Evolutionary conservation across 2,888 invertebrate genomes (phyloP).

Genomic region (Erebia ligea): DNA sequence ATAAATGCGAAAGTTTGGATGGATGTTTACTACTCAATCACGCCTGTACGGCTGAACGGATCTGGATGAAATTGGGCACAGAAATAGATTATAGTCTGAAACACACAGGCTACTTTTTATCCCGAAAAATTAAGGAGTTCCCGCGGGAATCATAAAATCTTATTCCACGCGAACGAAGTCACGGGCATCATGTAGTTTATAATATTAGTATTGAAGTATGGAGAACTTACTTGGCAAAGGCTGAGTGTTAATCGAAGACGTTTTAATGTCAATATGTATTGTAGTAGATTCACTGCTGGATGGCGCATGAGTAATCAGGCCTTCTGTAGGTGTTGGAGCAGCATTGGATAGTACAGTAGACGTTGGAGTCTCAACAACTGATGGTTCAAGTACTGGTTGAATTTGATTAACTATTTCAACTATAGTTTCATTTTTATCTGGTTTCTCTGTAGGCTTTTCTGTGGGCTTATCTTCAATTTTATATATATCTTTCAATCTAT

Average conservation of each 20-base stretch:
- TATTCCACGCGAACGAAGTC: no score
- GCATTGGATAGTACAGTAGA: slow-evolving; percentile 44
- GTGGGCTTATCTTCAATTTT: slow-evolving; percentile 49
- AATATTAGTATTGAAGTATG: not conserved
- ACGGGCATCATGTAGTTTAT: no score
- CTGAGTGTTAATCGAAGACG: slow-evolving; percentile 65
- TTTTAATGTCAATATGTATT: slow-evolving; percentile 50
- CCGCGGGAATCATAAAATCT: no score
- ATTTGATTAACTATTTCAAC: slow-evolving; percentile 21
- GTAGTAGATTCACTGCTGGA: slow-evolving; percentile 45
- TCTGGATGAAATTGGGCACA: no score
- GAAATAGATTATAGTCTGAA: no score
- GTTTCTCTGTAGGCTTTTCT: slow-evolving; percentile 53
- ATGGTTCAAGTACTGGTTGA: slow-evolving; percentile 64
- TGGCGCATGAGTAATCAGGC: slow-evolving; percentile 55
- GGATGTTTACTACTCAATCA: no score
- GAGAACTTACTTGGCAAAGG: slow-evolving; percentile 66
- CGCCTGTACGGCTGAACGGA: no score
- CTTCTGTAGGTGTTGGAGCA: slow-evolving; percentile 68
- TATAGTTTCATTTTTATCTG: slow-evolving; percentile 54
- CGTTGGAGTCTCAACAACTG: slow-evolving; percentile 52
- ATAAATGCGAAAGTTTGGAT: no score
- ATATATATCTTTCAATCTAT: slow-evolving; percentile 63
- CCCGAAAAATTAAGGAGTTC: no score
- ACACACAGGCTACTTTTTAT: no score